These are phyloP conservation scores for Noturus placidus DNA, from an alignment of 2,113 vertebrate genomes.

Conservation along the genomic window DNA sequence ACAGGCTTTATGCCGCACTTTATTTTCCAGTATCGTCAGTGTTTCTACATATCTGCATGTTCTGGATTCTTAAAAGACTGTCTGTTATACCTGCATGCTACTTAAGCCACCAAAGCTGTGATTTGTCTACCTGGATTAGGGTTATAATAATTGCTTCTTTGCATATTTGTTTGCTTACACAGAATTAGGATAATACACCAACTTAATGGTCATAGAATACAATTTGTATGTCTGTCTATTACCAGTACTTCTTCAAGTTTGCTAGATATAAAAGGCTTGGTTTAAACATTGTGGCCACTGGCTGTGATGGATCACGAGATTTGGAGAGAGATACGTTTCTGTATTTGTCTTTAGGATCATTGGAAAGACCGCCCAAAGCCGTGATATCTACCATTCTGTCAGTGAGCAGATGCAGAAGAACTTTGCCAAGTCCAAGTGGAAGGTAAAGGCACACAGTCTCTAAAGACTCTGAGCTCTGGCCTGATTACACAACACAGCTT, in stretches of 20 bases:
- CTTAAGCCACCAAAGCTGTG: not conserved
- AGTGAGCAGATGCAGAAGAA: slow-evolving; percentile 95
- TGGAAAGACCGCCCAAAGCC: slow-evolving; percentile 88
- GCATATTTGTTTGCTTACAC: not conserved
- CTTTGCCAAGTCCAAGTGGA: slow-evolving; percentile 96
- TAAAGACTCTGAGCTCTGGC: slow-evolving; percentile 48
- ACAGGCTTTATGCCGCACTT: not conserved
- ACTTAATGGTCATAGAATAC: not conserved
- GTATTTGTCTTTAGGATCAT: slow-evolving; percentile 82
- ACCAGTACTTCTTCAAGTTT: not conserved
- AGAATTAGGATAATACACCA: not conserved
- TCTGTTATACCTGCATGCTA: not conserved
- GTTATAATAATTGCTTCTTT: not conserved
- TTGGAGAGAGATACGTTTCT: slow-evolving; percentile 12
- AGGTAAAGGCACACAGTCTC: slow-evolving; percentile 69
- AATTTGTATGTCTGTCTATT: not conserved
- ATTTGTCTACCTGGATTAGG: not conserved
- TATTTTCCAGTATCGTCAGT: not conserved
- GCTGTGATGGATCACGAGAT: not conserved
- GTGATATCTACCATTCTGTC: slow-evolving; percentile 93
- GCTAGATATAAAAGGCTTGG: not conserved
- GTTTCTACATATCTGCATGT: not conserved
- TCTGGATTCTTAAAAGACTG: not conserved
- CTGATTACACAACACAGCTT: slow-evolving; percentile 57
- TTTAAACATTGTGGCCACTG: not conserved